Base-by-base conservation (phyloP, 2,888 invertebrate genomes). In the Minunthozetes semirufus region DNA sequence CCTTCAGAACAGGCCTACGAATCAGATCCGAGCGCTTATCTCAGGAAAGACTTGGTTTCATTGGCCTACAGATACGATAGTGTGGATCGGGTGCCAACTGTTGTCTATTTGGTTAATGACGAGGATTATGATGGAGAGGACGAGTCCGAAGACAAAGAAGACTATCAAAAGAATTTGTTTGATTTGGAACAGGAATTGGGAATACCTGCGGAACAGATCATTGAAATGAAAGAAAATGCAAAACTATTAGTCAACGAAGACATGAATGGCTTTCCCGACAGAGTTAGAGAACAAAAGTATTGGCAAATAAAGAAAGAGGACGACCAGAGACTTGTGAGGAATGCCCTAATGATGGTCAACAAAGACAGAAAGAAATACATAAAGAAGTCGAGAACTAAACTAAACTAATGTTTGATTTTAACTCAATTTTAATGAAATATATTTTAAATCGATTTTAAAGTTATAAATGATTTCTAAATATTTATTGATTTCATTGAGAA, bases 291-390 rank as follows among this genome's bases (percentile, higher is more conserved):
- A 42, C 42, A 68, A 1, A 38, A 15, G 38, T 68, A 42, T 46
- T 68, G 42, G 2, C n/a, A 22, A 19, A 1, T 68, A 0, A 68
- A 22, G n/a, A n/a, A 25, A 19, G 68, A 68, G 11, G 42, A 68
- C 68, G 68, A 68, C 46, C 68, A 68, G 38, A n/a, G 68, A 68
- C 8, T 68, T 4, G 42, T 68, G 19, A 68, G 4, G 19, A 68
- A 68, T 46, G 4, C 68, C 1, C 2, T 68, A 4, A 5, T 68
- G 1, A 4, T 19, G 9, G 22, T 42, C 13, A 38, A 46, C 13
- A 68, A 17, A 22, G 68, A 68, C 68, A 2, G 33, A 46, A 42
- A 46, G 38, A 29, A 56, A 22, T 25, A 27, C 59, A 27, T 19
- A 59, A 25, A 27, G 11, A 42, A 42, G 42, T 42, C 42, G 9